phyloP scores from a whole-genome alignment of 2,888 invertebrate species.

The Electrophaes corylata region DNA sequence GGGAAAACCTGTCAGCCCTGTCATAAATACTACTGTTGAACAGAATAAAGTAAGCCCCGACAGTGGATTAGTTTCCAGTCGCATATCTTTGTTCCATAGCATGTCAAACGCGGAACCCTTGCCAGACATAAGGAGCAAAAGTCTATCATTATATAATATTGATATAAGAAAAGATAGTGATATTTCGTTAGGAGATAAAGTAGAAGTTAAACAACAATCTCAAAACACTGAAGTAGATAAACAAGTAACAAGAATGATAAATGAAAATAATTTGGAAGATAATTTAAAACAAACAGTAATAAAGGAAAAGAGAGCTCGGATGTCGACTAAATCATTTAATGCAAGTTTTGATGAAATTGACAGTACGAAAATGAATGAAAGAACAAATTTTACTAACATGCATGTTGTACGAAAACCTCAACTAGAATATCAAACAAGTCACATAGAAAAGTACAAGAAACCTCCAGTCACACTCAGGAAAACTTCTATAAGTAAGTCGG shows the following conservation, averaged over 20 bases:
- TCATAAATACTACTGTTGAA: conserved; percentile 50
- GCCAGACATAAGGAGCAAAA: conserved; percentile 57
- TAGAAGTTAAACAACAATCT: conserved; percentile 14
- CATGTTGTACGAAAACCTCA: conserved; percentile 41
- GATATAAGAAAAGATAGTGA: conserved; percentile 52
- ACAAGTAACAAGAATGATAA: conserved; percentile 5
- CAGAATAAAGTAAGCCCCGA: conserved; percentile 57
- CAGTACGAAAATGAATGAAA: conserved; percentile 31
- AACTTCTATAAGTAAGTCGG: conserved; percentile 74
- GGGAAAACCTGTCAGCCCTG: conserved; percentile 59
- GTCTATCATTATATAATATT: conserved; percentile 66
- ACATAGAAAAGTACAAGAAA: conserved; percentile 43
- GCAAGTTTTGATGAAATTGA: conserved; percentile 55
- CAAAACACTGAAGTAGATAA: conserved; percentile 14
- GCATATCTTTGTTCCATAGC: conserved; percentile 75
- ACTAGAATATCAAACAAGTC: conserved; percentile 43
- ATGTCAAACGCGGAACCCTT: conserved; percentile 69
- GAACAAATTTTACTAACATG: conserved; percentile 20
- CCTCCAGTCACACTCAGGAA: conserved; percentile 50
- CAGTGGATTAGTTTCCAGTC: conserved; percentile 77
- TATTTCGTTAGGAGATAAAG: conserved; percentile 25
- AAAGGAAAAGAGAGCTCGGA: conserved; percentile 58
- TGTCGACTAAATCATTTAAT: conserved; percentile 48
- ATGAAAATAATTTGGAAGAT: conserved; percentile 33
- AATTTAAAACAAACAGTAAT: conserved; percentile 38